phyloP scores from a whole-genome alignment of 2,113 vertebrate species.

The Entomyzon cyanotis region DNA sequence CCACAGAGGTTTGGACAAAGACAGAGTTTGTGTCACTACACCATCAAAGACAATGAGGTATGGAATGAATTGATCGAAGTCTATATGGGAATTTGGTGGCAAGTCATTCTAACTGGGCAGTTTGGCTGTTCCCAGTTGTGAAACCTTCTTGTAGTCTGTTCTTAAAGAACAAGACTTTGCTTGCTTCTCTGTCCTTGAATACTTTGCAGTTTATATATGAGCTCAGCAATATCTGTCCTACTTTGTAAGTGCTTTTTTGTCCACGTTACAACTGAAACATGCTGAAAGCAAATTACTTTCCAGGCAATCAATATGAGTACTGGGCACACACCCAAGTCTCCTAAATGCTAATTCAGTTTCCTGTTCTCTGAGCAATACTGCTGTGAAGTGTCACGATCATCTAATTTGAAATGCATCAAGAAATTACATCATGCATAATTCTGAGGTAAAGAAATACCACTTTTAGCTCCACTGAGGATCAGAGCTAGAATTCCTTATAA shows the following conservation, averaged over 20 bases:
- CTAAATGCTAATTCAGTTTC: background rate
- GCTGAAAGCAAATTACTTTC: background rate
- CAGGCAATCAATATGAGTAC: background rate
- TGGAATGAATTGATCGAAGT: background rate
- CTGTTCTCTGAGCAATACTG: background rate
- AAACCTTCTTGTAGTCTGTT: background rate
- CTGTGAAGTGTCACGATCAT: background rate
- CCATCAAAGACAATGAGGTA: conserved; percentile 94
- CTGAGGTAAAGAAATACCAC: background rate
- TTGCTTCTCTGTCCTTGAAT: background rate
- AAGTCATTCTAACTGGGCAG: background rate
- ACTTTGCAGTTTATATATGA: background rate
- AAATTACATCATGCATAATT: background rate
- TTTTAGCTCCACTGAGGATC: background rate
- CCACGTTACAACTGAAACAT: background rate
- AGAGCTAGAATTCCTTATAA: background rate
- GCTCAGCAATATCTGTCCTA: background rate
- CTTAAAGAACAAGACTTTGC: background rate
- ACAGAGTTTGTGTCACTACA: conserved; percentile 97
- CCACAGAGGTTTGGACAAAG: conserved; percentile 90
- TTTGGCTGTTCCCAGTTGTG: background rate
- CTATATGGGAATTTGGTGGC: background rate
- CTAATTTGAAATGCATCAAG: background rate
- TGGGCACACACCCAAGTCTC: background rate
- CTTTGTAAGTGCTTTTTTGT: conserved; percentile 9